Evolutionary conservation across 2,888 invertebrate species (phyloP), one percentile per base, ranked within the genome.

Genomic region (Pteria penguin): DNA sequence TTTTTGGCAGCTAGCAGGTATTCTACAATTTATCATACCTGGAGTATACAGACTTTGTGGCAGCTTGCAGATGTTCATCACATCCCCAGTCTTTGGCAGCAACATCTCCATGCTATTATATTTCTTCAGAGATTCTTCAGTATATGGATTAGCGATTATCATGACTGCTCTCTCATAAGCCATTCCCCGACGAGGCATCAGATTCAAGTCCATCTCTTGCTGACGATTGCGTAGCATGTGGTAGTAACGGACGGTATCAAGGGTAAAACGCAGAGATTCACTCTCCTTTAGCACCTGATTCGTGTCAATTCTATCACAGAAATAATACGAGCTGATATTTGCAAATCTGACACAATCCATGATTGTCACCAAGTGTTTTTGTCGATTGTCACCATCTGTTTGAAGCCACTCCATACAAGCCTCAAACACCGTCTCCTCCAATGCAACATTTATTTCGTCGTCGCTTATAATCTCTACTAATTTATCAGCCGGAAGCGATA

Each of bases 31-130:
- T 45, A 33, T 57, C 45, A 14, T 70, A 90, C 91, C 91, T 81
- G 91, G 91, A 58, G 90, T 91, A 76, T 89, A 90, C n/a, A 91
- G 82, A 80, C 89, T 90, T 70, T 89, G 88, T 18, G 91, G 91
- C 32, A 91, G 86, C 80, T 90, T 90, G 74, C 89, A 89, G 27
- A 91, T 84, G 58, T 85, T 85, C 14, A 86, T 84, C 24, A 90
- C 89, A 69, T 88, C 87, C 24, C 90, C 90, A 45, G 88, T 86
- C 33, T 84, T 84, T 1, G 90, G 91, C 70, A 90, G 78, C 69
- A 91, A 72, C 76, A 90, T 82, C 77, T 91, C 91, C 85, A 91
- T 90, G 65, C 87, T 87, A 81, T 90, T 90, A 81, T 87, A 90
- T 79, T 91, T 91, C 80, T 87, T 87, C 45, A 85, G 78, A 0